Evolutionary conservation across 2,888 invertebrate species (phyloP).

Genomic region (Tipula confusa): DNA sequence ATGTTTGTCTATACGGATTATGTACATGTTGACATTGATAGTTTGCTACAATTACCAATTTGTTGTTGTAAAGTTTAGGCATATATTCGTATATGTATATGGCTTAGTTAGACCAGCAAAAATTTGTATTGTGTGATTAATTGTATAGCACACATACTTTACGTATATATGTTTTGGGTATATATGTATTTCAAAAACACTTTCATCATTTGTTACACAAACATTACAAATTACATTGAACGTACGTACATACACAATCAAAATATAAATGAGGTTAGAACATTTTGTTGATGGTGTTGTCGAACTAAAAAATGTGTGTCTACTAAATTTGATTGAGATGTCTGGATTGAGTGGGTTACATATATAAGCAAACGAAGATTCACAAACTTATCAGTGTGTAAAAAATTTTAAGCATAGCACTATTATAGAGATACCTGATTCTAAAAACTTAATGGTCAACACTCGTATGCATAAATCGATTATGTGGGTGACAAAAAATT

Average conservation of each 20-base stretch:
- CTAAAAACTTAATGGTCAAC: too few relatives aligned
- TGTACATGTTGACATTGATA: background rate
- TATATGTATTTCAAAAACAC: background rate
- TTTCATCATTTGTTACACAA: background rate
- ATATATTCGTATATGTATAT: background rate
- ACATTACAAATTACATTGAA: background rate
- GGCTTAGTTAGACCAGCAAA: too few relatives aligned
- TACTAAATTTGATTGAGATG: background rate
- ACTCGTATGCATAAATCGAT: background rate
- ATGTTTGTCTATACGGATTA: background rate
- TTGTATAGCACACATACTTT: background rate
- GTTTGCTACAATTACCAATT: background rate
- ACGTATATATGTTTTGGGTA: background rate
- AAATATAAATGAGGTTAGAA: background rate
- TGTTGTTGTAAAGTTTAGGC: background rate
- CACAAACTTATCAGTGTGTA: background rate
- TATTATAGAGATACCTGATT: too few relatives aligned
- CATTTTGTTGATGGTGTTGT: background rate
- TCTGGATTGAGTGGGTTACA: background rate
- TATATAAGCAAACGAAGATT: background rate
- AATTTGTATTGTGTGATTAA: background rate
- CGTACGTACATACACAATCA: background rate
- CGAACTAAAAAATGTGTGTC: background rate
- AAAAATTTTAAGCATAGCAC: background rate
- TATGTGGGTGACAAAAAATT: background rate